phyloP scores from a whole-genome alignment of 2,888 invertebrate genomes.

The Drosophila melanosoma region DNA sequence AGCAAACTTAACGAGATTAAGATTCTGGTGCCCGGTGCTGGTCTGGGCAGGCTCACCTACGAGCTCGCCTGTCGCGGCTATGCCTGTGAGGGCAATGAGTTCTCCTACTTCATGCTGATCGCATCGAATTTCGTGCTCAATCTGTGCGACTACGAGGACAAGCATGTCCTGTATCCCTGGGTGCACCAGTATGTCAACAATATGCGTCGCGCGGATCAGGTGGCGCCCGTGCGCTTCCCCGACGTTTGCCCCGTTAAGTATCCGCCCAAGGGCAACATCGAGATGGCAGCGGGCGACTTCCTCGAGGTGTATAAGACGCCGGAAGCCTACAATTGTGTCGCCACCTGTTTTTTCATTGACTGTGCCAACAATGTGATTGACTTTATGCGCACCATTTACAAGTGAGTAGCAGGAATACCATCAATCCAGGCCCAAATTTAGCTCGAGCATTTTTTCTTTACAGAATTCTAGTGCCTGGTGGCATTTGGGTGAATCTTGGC shows the following conservation, averaged over 20 bases:
- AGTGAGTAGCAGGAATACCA: constrained; percentile 70
- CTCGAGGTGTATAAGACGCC: constrained; percentile 87
- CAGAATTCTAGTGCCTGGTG: constrained; percentile 94
- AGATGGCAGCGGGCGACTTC: constrained; percentile 99
- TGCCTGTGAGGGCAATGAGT: constrained; percentile 98
- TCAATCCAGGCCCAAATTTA: neutral
- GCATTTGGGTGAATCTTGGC: constrained; percentile 95
- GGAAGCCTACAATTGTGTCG: constrained; percentile 91
- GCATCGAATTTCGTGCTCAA: constrained; percentile 98
- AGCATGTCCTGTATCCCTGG: constrained; percentile 96
- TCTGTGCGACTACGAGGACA: constrained; percentile 88
- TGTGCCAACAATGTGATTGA: constrained; percentile 98
- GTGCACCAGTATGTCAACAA: constrained; percentile 97
- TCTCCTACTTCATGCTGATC: constrained; percentile 98
- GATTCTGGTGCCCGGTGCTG: constrained; percentile 98
- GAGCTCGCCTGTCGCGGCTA: constrained; percentile 96
- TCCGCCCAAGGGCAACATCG: constrained; percentile 89
- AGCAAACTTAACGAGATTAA: constrained; percentile 86
- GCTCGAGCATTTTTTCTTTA: neutral
- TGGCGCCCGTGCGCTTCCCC: constrained; percentile 92
- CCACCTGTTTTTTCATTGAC: constrained; percentile 99
- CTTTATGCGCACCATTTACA: constrained; percentile 96
- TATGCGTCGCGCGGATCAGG: constrained; percentile 92
- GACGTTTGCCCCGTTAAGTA: constrained; percentile 92
- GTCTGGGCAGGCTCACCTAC: constrained; percentile 96